These are phyloP conservation scores for Euura saliciscinereae DNA, from an alignment of 1,140 invertebrate genomes.

Conservation along the genomic window DNA sequence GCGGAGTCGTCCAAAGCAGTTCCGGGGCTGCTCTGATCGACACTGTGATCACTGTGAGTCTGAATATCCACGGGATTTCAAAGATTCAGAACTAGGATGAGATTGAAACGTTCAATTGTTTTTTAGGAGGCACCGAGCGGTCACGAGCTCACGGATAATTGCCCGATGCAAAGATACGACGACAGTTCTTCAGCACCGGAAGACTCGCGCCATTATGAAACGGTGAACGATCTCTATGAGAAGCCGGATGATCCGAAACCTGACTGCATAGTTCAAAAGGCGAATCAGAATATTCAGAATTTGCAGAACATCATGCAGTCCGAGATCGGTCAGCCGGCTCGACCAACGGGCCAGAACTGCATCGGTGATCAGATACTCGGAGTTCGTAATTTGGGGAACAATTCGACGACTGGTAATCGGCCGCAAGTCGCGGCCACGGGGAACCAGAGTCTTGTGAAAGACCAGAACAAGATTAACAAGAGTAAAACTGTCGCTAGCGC, in stretches of 20 bases:
- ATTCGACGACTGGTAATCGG: neutral
- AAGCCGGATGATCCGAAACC: constrained; percentile 31
- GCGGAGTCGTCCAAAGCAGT: constrained; percentile 52
- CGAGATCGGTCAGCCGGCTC: constrained; percentile 12
- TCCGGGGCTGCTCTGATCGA: constrained; percentile 56
- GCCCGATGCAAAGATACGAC: constrained; percentile 9
- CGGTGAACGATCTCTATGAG: constrained; percentile 32
- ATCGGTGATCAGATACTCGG: constrained; percentile 46
- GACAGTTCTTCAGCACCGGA: constrained; percentile 23
- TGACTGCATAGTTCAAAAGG: constrained; percentile 33
- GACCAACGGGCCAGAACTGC: neutral
- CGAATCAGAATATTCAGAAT: constrained; percentile 49
- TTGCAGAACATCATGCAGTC: constrained; percentile 42
- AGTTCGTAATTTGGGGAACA: constrained; percentile 43
- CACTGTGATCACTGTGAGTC: constrained; percentile 42
- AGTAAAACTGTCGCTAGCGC: neutral
- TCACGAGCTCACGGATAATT: neutral
- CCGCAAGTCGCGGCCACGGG: neutral
- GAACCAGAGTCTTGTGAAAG: neutral
- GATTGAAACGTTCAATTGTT: neutral
- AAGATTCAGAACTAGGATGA: neutral
- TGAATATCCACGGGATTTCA: neutral
- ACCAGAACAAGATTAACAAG: neutral
- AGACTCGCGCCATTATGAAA: constrained; percentile 28
- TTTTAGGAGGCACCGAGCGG: neutral